Evolutionary conservation across 2,888 invertebrate species (phyloP).

Genomic region (Drosophila austrosaltans): DNA sequence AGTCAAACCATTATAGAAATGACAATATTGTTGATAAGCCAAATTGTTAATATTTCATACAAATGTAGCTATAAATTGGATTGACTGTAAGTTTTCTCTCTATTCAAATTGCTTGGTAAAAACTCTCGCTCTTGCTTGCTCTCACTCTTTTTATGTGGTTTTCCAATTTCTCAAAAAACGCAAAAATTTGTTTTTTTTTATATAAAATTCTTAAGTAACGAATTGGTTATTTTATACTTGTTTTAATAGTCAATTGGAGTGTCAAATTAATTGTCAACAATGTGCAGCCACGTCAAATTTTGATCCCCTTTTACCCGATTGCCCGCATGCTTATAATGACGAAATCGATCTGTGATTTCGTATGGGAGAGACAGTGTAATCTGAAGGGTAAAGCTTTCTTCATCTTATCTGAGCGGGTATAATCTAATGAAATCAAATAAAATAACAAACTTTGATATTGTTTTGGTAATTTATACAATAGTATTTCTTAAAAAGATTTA

Average conservation of each 20-base stretch:
- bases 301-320: neutral
- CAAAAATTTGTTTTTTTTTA: neutral
- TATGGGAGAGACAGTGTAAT: neutral
- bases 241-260: conserved; percentile 35
- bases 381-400: neutral
- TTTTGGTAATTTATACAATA: neutral
- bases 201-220: conserved; percentile 6
- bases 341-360: conserved; percentile 10
- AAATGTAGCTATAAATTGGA: neutral
- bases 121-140: neutral
- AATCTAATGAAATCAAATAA: conserved; percentile 1
- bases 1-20: no score
- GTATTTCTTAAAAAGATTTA: neutral
- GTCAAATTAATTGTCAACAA: conserved; percentile 22
- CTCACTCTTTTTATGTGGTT: neutral
- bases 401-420: neutral
- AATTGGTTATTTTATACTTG: conserved; percentile 12
- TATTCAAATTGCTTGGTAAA: neutral
- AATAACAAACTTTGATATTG: neutral
- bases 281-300: neutral
- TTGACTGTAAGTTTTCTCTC: neutral
- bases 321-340: neutral
- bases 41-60: neutral
- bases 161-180: neutral
- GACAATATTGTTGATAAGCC: no score